Conservation (phyloP, 2,113 vertebrate genomes). For the Phaethornis superciliosus region DNA sequence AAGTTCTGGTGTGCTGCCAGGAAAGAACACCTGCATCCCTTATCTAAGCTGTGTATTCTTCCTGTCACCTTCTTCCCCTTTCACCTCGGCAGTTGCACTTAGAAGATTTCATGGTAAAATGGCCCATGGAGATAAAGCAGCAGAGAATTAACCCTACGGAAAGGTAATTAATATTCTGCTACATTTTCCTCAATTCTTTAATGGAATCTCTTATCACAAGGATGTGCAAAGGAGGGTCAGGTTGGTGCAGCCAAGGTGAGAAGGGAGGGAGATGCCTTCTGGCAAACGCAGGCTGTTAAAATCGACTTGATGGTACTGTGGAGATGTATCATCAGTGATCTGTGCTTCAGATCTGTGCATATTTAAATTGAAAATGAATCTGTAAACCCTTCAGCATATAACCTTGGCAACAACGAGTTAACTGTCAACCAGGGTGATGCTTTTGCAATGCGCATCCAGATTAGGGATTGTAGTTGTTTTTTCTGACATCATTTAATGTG, state of each 20-base stretch:
- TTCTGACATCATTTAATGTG: not conserved
- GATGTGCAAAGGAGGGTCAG: not conserved
- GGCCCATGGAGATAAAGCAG: not conserved
- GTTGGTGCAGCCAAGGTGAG: not conserved
- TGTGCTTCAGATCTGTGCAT: not conserved
- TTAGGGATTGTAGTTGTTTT: not conserved
- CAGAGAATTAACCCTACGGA: not conserved
- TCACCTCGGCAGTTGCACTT: not conserved
- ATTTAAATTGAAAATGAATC: not conserved
- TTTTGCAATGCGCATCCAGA: not conserved
- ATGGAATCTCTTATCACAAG: not conserved
- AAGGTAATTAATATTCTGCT: not conserved
- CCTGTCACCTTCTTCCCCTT: not conserved
- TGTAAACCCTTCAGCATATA: not conserved
- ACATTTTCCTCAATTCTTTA: not conserved
- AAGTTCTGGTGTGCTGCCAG: slow-evolving; percentile 30
- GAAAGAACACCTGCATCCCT: slow-evolving; percentile 28
- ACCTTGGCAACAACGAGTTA: not conserved
- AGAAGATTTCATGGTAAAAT: not conserved
- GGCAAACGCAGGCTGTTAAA: not conserved
- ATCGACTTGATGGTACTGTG: not conserved
- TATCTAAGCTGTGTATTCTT: not conserved
- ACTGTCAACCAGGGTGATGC: not conserved
- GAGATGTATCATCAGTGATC: not conserved
- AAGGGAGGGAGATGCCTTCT: not conserved